Base-by-base conservation (phyloP, 2,888 invertebrate genomes). In the Tenthredo notha region DNA sequence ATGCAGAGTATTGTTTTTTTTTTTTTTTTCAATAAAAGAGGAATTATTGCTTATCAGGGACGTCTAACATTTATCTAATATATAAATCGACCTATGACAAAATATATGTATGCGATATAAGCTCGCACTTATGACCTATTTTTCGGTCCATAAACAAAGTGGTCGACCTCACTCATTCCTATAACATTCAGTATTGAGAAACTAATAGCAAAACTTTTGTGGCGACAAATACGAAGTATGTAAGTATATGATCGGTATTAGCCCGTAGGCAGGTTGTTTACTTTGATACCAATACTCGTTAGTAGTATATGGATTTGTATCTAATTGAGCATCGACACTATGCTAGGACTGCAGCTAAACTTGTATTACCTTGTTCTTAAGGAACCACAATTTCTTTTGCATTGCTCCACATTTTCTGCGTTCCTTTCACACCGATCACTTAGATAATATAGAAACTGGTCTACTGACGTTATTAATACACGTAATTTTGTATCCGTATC, bases 121-220 rank as follows among this genome's bases (percentile, higher is more conserved):
- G 50, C 2, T 54, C 47, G 47, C 54, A 77, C 77, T 77, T 33
- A 58, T 25, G 80, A 80, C 80, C 80, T 80, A 61, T 61, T 80
- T 47, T 80, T 25, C 50, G 80, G 61, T 61, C 80, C 80, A 61
- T 80, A 80, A 61, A 80, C 80, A 80, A 80, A 80, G 80, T 80
- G 80, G 80, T 80, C 40, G 80, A 80, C 80, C 80, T 80, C 80
- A 80, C 61, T 61, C 80, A 50, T 77, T 77, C 47, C 25, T 25
- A 12, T 54, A 18, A 6, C 54, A 29, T 50, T 29, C 29, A 54
- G 67, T 77, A 77, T 77, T 77, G 77, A 77, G 77, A 77, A 77
- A 77, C 77, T 77, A 54, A 50, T 15, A 43, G 29, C 9, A 47
- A 77, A 37, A 72, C 21, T 77, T 77, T 77, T 77, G 77, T 54